phyloP scores from a whole-genome alignment of 2,888 invertebrate genomes.

The Beris chalybata region DNA sequence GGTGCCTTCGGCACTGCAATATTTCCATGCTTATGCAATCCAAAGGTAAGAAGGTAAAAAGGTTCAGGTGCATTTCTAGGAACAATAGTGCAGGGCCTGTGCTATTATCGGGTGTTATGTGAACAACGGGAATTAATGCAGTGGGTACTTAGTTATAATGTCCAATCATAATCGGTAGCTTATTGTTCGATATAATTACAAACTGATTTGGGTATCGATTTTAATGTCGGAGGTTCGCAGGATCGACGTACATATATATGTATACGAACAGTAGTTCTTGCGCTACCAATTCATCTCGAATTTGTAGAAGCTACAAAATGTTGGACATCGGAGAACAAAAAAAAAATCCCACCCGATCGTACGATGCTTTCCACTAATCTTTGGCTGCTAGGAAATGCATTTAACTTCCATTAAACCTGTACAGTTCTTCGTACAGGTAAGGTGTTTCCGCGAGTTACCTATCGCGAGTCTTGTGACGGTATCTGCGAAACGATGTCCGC shows the following conservation, averaged over 20 bases:
- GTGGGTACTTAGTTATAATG: no score
- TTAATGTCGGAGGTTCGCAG: no score
- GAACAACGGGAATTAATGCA: no score
- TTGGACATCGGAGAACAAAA: no score
- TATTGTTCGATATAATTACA: no score
- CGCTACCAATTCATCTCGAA: no score
- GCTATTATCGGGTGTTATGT: neutral
- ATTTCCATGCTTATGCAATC: conserved; percentile 11
- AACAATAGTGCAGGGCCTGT: conserved; percentile 6
- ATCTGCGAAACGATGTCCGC: conserved; percentile 19
- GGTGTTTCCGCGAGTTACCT: conserved; percentile 24
- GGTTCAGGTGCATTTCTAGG: conserved; percentile 14
- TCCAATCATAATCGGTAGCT: no score
- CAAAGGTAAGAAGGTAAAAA: conserved; percentile 11
- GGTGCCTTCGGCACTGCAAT: conserved; percentile 9
- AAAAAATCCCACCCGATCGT: no score
- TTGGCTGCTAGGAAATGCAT: conserved; percentile 12
- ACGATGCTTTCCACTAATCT: neutral
- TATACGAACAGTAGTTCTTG: no score
- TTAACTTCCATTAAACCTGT: conserved; percentile 24
- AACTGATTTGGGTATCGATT: no score
- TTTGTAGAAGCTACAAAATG: no score
- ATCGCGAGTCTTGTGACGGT: conserved; percentile 7
- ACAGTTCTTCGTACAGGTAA: neutral
- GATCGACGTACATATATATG: no score